phyloP scores from a whole-genome alignment of 2,113 vertebrate species.

The Oxyruncus cristatus region DNA sequence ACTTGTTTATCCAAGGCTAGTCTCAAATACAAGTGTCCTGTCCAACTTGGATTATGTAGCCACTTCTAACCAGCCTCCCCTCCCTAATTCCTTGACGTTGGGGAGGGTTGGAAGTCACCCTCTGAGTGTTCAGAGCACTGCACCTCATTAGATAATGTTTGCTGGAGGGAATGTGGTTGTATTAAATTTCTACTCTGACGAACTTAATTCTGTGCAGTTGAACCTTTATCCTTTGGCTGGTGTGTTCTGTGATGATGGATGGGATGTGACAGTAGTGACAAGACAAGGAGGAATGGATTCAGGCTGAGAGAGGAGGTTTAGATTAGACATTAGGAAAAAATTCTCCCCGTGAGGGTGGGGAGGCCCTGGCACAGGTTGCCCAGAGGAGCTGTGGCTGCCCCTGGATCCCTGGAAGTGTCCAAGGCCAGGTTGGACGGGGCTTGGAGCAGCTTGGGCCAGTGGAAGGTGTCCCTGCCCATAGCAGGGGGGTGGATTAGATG shows the following conservation, averaged over 20 bases:
- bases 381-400: background rate
- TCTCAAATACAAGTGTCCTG: background rate
- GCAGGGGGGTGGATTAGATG: background rate
- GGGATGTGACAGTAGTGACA: background rate
- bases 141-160: background rate
- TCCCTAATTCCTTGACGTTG: rapidly evolving
- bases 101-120: background rate
- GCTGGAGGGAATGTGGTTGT: background rate
- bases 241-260: background rate
- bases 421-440: rapidly evolving
- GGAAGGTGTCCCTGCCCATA: background rate
- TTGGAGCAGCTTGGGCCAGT: rapidly evolving
- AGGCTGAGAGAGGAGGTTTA: background rate
- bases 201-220: background rate
- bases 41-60: background rate
- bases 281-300: background rate
- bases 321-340: background rate
- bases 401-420: background rate
- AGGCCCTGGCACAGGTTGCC: background rate
- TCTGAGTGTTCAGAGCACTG: background rate
- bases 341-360: rapidly evolving
- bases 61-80: background rate
- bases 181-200: background rate
- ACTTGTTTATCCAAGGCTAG: background rate
- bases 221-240: background rate